Percentiles rank a stretch among this genome's conserved stretches.
phyloP scores from a whole-genome alignment of 2,797 vertebrate species.

The Taenioides sp. region DNA sequence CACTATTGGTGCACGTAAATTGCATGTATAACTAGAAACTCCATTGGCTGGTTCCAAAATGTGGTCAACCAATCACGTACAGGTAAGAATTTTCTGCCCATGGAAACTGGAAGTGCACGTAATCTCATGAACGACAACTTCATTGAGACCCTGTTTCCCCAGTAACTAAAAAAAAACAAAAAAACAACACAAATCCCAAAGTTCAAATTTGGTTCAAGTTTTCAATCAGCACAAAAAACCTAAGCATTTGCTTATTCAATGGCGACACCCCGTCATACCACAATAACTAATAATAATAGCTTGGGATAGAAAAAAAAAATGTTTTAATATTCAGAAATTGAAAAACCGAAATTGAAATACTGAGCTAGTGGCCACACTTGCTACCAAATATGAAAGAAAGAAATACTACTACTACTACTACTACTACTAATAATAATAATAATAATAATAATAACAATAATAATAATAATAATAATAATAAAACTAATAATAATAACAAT shows the following conservation, averaged over 20 bases:
- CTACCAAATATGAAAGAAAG: neutral
- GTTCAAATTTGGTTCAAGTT: constrained; percentile 4
- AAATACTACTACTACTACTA: too few relatives aligned
- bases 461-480: too few relatives aligned
- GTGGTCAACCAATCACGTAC: constrained; percentile 56
- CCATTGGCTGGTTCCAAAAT: constrained; percentile 64
- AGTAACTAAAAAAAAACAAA: constrained; percentile 20
- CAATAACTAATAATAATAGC: neutral
- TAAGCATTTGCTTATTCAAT: neutral
- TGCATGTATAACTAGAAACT: constrained; percentile 34
- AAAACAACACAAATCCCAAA: neutral
- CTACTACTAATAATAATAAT: neutral
- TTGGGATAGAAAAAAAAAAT: neutral
- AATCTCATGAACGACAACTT: constrained; percentile 49
- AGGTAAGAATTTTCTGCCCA: constrained; percentile 55
- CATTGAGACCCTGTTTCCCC: constrained; percentile 42
- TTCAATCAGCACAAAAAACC: neutral
- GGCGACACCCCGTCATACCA: neutral
- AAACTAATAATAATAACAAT: neutral
- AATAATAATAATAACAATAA: neutral
- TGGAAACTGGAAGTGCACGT: constrained; percentile 70
- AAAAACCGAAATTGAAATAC: neutral
- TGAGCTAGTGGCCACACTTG: neutral
- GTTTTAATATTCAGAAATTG: neutral
- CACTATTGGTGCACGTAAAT: constrained; percentile 57